phyloP scores from a whole-genome alignment of 2,797 vertebrate species.

The Cyclopterus lumpus region DNA sequence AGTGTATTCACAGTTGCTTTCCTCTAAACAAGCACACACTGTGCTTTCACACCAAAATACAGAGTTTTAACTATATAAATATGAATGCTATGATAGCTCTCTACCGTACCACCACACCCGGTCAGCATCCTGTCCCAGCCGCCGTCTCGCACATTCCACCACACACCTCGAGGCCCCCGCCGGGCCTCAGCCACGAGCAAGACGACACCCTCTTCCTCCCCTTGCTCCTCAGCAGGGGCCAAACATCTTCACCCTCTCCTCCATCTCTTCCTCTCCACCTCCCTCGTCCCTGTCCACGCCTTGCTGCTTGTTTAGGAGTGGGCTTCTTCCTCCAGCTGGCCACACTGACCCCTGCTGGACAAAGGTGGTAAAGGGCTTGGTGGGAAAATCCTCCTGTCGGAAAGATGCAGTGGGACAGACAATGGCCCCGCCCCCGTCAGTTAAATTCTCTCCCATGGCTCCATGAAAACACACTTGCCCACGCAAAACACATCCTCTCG shows the following conservation, averaged over 20 bases:
- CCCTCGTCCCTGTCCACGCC: slow-evolving; percentile 2
- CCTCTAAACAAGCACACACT: background rate
- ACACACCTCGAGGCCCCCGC: slow-evolving; percentile 29
- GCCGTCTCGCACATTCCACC: slow-evolving; percentile 49
- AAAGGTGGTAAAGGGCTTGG: background rate
- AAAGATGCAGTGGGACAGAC: no score
- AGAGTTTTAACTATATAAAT: background rate
- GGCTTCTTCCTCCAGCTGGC: slow-evolving; percentile 27
- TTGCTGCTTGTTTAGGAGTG: no score
- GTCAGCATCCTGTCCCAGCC: slow-evolving; percentile 53
- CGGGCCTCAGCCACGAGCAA: slow-evolving; percentile 30
- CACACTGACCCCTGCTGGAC: slow-evolving; percentile 70
- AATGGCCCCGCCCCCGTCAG: slow-evolving; percentile 28
- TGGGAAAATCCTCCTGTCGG: background rate
- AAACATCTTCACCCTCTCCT: slow-evolving; percentile 31
- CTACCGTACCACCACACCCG: slow-evolving; percentile 45
- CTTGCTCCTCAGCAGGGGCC: slow-evolving; percentile 13
- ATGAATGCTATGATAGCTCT: background rate
- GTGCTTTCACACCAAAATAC: background rate
- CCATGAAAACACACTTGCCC: slow-evolving; percentile 11
- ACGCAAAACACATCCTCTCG: slow-evolving; percentile 21
- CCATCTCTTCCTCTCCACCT: background rate
- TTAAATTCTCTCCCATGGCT: slow-evolving; percentile 17
- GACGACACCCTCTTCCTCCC: slow-evolving; percentile 30
- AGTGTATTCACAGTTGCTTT: background rate